These are phyloP conservation scores for Phaenicophaeus curvirostris DNA, from an alignment of 2,797 vertebrate genomes.

Conservation along the genomic window DNA sequence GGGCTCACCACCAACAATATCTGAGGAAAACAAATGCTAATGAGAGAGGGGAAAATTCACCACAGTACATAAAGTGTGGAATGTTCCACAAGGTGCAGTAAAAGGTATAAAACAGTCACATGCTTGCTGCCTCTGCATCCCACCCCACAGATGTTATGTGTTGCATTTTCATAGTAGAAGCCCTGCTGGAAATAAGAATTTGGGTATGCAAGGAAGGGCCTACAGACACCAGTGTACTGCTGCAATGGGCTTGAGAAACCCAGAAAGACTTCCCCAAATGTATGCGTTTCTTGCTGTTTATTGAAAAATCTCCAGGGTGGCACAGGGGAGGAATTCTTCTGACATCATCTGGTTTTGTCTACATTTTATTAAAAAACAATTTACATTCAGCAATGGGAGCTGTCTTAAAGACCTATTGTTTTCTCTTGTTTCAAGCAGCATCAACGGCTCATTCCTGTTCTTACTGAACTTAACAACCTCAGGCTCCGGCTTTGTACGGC, in stretches of 20 bases:
- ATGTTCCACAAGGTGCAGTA: background rate
- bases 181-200: background rate
- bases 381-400: slow-evolving; percentile 58
- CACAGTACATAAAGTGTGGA: background rate
- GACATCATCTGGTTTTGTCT: slow-evolving; percentile 56
- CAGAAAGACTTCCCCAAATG: background rate
- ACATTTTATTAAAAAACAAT: slow-evolving; percentile 67
- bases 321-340: slow-evolving; percentile 39
- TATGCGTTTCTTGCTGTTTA: fast-evolving
- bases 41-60: background rate
- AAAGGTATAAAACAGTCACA: background rate
- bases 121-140: background rate
- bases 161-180: background rate
- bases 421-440: slow-evolving; percentile 61
- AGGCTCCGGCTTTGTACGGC: slow-evolving; percentile 14
- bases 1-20: background rate
- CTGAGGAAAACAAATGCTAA: background rate
- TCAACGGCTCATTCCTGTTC: slow-evolving; percentile 67
- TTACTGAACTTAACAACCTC: slow-evolving; percentile 62
- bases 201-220: background rate
- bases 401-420: slow-evolving; percentile 67
- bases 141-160: background rate
- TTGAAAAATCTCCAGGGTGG: slow-evolving; percentile 52
- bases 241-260: background rate
- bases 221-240: background rate